Evolutionary conservation across 2,797 vertebrate species (phyloP).

Genomic region (Serranus cabrilla): DNA sequence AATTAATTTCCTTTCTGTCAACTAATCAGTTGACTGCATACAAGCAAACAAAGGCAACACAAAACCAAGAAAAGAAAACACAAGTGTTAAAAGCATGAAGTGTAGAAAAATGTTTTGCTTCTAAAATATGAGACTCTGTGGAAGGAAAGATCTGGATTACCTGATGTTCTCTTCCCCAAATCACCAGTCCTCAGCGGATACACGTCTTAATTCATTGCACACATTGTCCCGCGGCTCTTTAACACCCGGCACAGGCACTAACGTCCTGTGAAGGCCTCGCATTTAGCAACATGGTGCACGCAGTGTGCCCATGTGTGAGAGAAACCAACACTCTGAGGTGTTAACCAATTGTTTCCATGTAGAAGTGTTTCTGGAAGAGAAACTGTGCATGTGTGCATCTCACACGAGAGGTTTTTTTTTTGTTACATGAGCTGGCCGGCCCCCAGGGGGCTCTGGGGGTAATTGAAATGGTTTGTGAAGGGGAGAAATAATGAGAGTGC

Average conservation of each 20-base stretch:
- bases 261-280: slow-evolving; percentile 60
- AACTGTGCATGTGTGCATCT: slow-evolving; percentile 12
- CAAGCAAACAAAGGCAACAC: not conserved
- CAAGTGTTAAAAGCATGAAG: not conserved
- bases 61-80: not conserved
- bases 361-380: slow-evolving; percentile 34
- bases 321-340: slow-evolving; percentile 54
- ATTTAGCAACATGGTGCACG: slow-evolving; percentile 52
- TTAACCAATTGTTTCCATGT: slow-evolving; percentile 40
- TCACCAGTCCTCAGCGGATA: slow-evolving; percentile 30
- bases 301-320: slow-evolving; percentile 53
- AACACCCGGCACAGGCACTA: slow-evolving; percentile 55
- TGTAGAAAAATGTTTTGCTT: not conserved
- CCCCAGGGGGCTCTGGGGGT: slow-evolving; percentile 31
- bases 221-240: slow-evolving; percentile 61
- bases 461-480: slow-evolving; percentile 68
- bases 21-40: not conserved
- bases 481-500: slow-evolving; percentile 69
- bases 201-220: slow-evolving; percentile 50
- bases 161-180: slow-evolving; percentile 31
- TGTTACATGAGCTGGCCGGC: not conserved
- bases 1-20: not conserved
- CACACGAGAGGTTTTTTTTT: not conserved
- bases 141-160: not conserved
- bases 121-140: not conserved